A percentile compares a stretch with the other conserved stretches of the same genome.
Conservation (phyloP, 2,797 vertebrate genomes). For the Melanogrammus aeglefinus region DNA sequence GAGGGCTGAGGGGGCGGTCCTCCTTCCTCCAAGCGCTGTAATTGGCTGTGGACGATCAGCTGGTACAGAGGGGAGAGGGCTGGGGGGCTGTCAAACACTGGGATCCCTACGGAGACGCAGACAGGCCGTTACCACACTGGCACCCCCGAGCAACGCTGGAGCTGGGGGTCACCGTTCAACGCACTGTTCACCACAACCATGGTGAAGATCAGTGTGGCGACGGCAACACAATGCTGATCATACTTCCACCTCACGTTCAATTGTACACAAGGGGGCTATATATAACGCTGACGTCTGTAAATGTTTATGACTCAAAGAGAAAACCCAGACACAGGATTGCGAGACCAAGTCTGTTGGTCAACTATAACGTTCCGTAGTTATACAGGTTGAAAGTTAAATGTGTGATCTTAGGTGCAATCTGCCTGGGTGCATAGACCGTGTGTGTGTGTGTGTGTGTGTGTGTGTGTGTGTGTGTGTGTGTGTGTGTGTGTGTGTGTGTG, state of each 20-base stretch:
- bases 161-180: neutral
- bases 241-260: too few relatives aligned
- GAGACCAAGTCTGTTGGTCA: neutral
- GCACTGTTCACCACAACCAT: neutral
- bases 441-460: too few relatives aligned
- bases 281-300: too few relatives aligned
- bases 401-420: too few relatives aligned
- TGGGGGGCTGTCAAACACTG: conserved; percentile 84
- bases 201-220: neutral
- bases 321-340: neutral
- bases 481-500: neutral
- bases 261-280: too few relatives aligned
- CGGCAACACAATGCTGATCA: neutral
- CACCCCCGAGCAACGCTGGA: neutral
- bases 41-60: conserved; percentile 89
- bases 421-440: neutral
- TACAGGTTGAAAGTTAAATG: too few relatives aligned
- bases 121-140: neutral
- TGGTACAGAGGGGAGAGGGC: conserved; percentile 86
- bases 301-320: neutral
- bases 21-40: conserved; percentile 80
- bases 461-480: neutral
- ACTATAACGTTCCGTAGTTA: too few relatives aligned
- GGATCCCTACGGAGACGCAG: conserved; percentile 76
- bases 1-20: conserved; percentile 41